phyloP scores from a whole-genome alignment of 1,140 invertebrate genomes.

The Glomeris maerens region DNA sequence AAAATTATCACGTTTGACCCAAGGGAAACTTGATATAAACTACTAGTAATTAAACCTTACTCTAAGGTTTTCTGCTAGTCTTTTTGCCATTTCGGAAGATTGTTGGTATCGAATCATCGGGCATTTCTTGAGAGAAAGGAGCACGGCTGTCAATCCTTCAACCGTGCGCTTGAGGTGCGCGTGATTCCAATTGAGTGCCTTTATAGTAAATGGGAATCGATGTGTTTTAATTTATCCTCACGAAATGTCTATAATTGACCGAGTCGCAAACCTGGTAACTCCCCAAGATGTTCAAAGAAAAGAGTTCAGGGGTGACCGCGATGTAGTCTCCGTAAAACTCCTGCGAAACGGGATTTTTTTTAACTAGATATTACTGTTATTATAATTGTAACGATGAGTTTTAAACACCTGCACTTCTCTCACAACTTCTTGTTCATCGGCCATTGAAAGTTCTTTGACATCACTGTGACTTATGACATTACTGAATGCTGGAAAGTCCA shows the following conservation, averaged over 20 bases:
- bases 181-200: slow-evolving; percentile 58
- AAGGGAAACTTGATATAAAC: not conserved
- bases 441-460: slow-evolving; percentile 88
- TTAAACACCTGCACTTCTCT: slow-evolving; percentile 61
- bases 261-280: slow-evolving; percentile 37
- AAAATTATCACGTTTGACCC: too few species aligned
- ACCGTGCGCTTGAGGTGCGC: slow-evolving; percentile 55
- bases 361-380: not conserved
- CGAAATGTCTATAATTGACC: too few species aligned
- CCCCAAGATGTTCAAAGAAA: slow-evolving; percentile 42
- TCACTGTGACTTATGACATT: slow-evolving; percentile 95
- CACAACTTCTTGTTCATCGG: slow-evolving; percentile 93
- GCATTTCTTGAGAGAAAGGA: slow-evolving; percentile 82
- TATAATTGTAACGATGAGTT: slow-evolving; percentile 6
- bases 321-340: slow-evolving; percentile 92
- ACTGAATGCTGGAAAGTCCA: slow-evolving; percentile 65
- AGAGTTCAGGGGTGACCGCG: slow-evolving; percentile 77
- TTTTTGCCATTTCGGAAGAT: slow-evolving; percentile 67
- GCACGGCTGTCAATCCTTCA: slow-evolving; percentile 67
- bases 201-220: slow-evolving; percentile 16
- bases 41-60: slow-evolving; percentile 17
- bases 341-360: slow-evolving; percentile 33
- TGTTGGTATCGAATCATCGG: slow-evolving; percentile 84
- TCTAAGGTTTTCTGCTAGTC: slow-evolving; percentile 68
- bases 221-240: too few species aligned